phyloP scores from a whole-genome alignment of 2,888 invertebrate genomes.

The Conomelus anceps region DNA sequence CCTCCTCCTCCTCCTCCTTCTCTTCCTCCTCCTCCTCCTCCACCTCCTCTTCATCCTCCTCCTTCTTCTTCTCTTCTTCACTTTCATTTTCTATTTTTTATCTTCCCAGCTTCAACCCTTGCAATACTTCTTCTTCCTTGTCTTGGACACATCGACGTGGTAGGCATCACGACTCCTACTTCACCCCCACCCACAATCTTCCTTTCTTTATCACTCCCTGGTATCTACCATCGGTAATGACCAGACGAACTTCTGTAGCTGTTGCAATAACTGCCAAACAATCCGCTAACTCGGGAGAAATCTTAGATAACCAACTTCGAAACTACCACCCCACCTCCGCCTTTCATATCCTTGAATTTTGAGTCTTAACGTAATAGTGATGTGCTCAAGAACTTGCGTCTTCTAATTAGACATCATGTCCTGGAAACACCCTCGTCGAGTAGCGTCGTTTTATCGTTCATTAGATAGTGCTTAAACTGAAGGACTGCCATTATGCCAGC shows the following conservation, averaged over 20 bases:
- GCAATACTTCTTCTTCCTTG: neutral
- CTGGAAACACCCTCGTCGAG: neutral
- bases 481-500: neutral
- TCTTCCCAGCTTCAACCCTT: neutral
- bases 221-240: neutral
- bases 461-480: neutral
- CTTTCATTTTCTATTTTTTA: neutral
- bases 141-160: too few species aligned
- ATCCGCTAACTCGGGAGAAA: neutral
- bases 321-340: neutral
- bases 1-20: neutral
- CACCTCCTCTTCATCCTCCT: neutral
- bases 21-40: neutral
- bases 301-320: neutral
- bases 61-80: too few species aligned
- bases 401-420: neutral
- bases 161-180: neutral
- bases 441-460: neutral
- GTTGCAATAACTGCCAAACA: neutral
- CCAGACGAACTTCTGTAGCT: neutral
- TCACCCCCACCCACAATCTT: neutral
- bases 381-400: neutral
- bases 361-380: neutral
- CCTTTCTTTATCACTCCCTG: neutral
- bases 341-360: neutral